A percentile compares a stretch with the other conserved stretches of the same genome.
These are phyloP conservation scores for Oxygymnocypris stewartii DNA, from an alignment of 2,113 vertebrate genomes.

Conservation along the genomic window DNA sequence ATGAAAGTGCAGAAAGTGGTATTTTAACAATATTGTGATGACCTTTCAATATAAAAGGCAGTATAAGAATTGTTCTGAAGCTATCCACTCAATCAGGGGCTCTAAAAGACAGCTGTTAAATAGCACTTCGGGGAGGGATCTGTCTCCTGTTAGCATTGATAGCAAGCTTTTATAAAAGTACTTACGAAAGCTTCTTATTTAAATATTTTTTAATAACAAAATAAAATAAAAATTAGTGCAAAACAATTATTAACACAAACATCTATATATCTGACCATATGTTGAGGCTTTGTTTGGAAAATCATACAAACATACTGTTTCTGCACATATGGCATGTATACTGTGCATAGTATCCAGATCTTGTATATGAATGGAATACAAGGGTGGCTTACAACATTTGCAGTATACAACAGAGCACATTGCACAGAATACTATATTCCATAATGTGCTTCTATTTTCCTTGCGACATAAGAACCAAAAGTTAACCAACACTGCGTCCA, in stretches of 20 bases:
- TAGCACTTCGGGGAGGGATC: background rate
- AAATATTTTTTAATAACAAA: background rate
- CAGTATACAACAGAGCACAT: background rate
- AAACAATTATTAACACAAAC: background rate
- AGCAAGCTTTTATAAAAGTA: background rate
- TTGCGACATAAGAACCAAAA: background rate
- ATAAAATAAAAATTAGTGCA: background rate
- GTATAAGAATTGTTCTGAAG: constrained; percentile 68
- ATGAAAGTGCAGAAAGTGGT: constrained; percentile 76
- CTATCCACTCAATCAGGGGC: background rate
- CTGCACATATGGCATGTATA: background rate
- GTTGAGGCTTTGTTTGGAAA: background rate
- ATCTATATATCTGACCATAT: background rate
- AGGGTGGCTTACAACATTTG: background rate
- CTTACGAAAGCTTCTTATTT: background rate
- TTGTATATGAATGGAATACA: background rate
- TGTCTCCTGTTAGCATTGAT: background rate
- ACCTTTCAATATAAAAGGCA: constrained; percentile 80
- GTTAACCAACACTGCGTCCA: background rate
- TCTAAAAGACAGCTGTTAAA: background rate
- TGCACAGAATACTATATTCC: background rate
- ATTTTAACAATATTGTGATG: constrained; percentile 79
- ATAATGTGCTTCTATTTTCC: background rate
- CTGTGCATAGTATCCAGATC: background rate
- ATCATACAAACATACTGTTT: background rate